Base-by-base conservation (phyloP, 2,888 invertebrate species). In the Argyresthia albistria region DNA sequence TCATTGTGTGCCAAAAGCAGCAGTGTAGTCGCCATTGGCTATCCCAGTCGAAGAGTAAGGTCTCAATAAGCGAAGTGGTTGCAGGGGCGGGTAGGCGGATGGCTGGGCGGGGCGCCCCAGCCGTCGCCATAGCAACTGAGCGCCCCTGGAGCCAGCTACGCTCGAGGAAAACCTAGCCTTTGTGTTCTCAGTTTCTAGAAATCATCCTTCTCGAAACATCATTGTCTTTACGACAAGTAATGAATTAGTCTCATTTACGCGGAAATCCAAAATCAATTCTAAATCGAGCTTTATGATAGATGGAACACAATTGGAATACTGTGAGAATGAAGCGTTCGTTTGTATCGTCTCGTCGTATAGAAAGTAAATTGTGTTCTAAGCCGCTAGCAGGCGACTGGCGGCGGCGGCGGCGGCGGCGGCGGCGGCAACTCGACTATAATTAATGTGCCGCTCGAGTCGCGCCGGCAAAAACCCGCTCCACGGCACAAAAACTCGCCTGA, bases 401-500 rank as follows among this genome's bases (percentile, higher is more conserved):
- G 14, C 42, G 25, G 68, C 76, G 79, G 73, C 1, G 35, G 47
- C 1, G 35, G 47, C 25, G 37, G 49, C 9, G 46, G 46, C 46
- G 35, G 16, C 42, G 43, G 50, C 80, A 79, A 79, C 70, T 75
- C 79, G 69, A 70, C 78, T 78, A 76, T 84, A 86, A 86, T 86
- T 83, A 86, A 84, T 81, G 84, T 82, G 75, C 72, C 78, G 78
- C 75, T 25, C 46, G 48, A 52, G 73, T 69, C 77, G 78, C 74
- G 75, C 76, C 76, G 72, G 60, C 80, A 86, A 86, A 86, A 86
- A 86, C 86, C 83, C 79, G 83, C 82, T 81, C 70, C 80, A 11
- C 12, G 82, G 73, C 84, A 87, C 81, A 87, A 87, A 86, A 87
- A 87, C 86, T 82, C 77, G 53, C 76, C 72, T 76, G 69, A 76